Evolutionary conservation across 2,113 vertebrate genomes (phyloP).

Genomic region (Tringa solitaria): DNA sequence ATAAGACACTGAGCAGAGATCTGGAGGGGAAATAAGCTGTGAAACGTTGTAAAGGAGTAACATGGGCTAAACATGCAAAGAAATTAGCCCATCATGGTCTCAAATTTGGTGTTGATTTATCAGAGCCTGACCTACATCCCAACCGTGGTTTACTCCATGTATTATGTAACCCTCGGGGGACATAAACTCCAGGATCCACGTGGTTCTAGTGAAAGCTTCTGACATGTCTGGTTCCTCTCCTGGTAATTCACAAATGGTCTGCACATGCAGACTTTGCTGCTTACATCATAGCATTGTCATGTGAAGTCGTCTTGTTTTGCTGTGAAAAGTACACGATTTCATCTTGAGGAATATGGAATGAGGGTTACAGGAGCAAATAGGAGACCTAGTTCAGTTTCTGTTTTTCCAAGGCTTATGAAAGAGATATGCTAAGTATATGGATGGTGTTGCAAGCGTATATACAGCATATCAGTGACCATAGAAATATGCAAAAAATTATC

Average conservation of each 20-base stretch:
- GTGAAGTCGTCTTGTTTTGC: neutral
- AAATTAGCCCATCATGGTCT: neutral
- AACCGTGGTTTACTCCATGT: neutral
- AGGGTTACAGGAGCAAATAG: neutral
- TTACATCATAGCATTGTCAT: neutral
- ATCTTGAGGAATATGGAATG: neutral
- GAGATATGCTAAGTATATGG: neutral
- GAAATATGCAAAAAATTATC: neutral
- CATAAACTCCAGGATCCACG: neutral
- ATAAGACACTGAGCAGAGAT: neutral
- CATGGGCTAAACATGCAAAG: neutral
- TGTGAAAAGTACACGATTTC: neutral
- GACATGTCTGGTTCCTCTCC: neutral
- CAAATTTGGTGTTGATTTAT: neutral
- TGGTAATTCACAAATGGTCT: neutral
- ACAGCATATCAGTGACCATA: neutral
- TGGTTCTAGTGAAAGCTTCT: neutral
- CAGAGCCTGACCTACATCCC: neutral
- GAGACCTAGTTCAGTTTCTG: neutral
- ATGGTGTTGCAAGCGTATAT: neutral
- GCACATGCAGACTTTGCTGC: neutral
- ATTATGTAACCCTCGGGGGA: neutral
- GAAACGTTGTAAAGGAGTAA: neutral
- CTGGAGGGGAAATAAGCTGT: neutral
- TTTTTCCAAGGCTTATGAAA: neutral